These are phyloP conservation scores for Hydrolagus affinis DNA, from an alignment of 2,113 vertebrate genomes.

Conservation along the genomic window DNA sequence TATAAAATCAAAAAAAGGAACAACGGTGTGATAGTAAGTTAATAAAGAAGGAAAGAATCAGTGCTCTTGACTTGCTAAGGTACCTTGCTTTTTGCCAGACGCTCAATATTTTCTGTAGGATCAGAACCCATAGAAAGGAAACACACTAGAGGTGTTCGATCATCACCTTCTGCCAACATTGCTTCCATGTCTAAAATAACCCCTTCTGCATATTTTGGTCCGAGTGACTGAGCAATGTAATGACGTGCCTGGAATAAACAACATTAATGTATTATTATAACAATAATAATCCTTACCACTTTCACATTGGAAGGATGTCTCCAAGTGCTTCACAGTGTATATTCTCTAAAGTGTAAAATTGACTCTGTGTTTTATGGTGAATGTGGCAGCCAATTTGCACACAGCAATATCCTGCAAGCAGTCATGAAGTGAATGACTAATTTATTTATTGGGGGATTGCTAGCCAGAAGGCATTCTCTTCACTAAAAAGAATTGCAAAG, in stretches of 20 bases:
- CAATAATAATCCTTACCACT: neutral
- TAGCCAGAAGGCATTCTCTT: too few species aligned
- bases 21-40: neutral
- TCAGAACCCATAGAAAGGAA: constrained; percentile 72
- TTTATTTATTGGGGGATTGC: too few species aligned
- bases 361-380: too few species aligned
- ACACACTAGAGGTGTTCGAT: constrained; percentile 61
- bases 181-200: constrained; percentile 66
- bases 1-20: neutral
- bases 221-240: constrained; percentile 68
- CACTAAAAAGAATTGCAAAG: too few species aligned
- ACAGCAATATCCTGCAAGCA: neutral
- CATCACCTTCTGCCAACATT: constrained; percentile 62
- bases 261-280: neutral
- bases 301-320: too few species aligned
- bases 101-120: constrained; percentile 70
- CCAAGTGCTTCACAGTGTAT: too few species aligned
- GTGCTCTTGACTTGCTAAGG: neutral
- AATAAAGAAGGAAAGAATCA: neutral
- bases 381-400: too few species aligned
- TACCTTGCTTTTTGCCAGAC: constrained; percentile 67
- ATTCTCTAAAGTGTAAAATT: neutral
- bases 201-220: constrained; percentile 58
- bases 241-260: constrained; percentile 51
- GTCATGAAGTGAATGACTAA: too few species aligned